phyloP scores from a whole-genome alignment of 35 echinoderm and acorn worm genomes.

The Apostichopus parvimensis region DNA sequence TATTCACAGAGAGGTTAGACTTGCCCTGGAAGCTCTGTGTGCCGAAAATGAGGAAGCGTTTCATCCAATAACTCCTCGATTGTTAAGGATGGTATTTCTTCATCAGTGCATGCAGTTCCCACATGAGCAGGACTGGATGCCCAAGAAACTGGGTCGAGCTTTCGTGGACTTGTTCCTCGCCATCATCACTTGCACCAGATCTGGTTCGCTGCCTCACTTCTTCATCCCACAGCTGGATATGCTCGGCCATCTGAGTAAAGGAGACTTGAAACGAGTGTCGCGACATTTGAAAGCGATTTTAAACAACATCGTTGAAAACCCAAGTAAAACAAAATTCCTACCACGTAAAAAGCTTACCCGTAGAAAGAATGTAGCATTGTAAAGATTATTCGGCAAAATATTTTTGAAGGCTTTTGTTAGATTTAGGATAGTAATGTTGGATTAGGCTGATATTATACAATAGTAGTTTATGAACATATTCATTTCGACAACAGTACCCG shows the following conservation, averaged over 20 bases:
- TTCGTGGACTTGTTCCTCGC: constrained; percentile 88
- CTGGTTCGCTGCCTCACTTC: constrained; percentile 57
- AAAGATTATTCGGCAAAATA: no score
- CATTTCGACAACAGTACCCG: no score
- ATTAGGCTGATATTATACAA: no score
- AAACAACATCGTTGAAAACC: constrained; percentile 80
- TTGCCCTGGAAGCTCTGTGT: constrained; percentile 52
- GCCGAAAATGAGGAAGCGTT: constrained; percentile 86
- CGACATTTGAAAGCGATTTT: constrained; percentile 84
- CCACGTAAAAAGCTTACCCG: background rate
- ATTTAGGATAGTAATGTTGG: no score
- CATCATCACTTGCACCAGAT: constrained; percentile 55
- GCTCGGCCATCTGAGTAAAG: constrained; percentile 17
- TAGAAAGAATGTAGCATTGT: constrained; percentile 12
- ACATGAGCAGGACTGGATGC: constrained; percentile 76
- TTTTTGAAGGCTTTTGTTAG: no score
- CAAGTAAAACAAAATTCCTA: constrained; percentile 80
- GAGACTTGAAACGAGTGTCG: constrained; percentile 73
- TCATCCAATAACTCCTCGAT: constrained; percentile 61
- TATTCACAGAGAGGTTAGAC: constrained; percentile 34
- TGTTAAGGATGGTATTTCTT: constrained; percentile 74
- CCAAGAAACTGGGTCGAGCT: constrained; percentile 72
- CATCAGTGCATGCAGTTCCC: constrained; percentile 93
- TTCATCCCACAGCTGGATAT: constrained; percentile 77
- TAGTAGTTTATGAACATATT: no score